A percentile compares a stretch with the other conserved stretches of the same genome.
Conservation (phyloP, 2,113 vertebrate species). For the Odocoileus hemionus region DNA sequence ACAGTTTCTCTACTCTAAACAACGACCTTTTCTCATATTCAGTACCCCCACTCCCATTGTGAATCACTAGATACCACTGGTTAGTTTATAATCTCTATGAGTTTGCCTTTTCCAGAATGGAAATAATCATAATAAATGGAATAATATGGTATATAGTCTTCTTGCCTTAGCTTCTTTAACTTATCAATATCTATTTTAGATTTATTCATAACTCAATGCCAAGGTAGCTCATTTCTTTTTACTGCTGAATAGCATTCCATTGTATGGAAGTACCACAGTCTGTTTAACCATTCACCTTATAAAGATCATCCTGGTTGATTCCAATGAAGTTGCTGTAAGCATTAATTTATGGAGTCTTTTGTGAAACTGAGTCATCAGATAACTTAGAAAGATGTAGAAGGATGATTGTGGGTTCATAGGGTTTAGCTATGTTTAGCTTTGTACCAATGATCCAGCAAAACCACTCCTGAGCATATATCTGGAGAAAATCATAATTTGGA, state of each 20-base stretch:
- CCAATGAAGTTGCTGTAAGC: not conserved
- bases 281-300: not conserved
- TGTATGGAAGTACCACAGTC: not conserved
- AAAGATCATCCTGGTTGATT: not conserved
- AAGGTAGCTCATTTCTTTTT: not conserved
- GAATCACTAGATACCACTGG: not conserved
- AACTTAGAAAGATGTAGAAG: not conserved
- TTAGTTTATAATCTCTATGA: not conserved
- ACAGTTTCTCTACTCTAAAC: not conserved
- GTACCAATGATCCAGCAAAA: not conserved
- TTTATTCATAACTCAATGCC: not conserved
- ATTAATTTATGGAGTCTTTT: not conserved
- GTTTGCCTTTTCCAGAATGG: not conserved
- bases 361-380: not conserved
- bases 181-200: not conserved
- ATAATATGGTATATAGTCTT: not conserved
- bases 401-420: not conserved
- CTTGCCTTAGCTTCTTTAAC: not conserved
- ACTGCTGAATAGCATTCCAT: not conserved
- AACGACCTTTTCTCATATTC: not conserved
- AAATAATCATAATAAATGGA: not conserved
- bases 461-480: not conserved
- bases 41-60: not conserved
- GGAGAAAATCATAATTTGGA: not conserved
- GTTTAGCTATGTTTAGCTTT: not conserved